Conservation (phyloP, 2,888 invertebrate species). For the Amphipoea oculea region DNA sequence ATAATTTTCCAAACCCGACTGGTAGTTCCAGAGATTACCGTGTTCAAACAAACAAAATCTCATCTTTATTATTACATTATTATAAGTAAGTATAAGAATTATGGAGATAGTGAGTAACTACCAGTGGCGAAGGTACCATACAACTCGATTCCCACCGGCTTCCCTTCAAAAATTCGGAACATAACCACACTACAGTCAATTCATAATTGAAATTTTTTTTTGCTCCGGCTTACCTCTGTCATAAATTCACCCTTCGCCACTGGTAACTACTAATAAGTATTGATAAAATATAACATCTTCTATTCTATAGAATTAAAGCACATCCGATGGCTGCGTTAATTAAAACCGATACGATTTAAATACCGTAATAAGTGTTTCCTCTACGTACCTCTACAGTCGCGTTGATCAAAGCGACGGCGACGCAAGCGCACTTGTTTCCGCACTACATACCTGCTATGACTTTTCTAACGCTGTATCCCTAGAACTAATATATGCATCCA, state of each 20-base stretch:
- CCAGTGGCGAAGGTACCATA: too few species aligned
- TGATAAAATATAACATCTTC: slow-evolving; percentile 7
- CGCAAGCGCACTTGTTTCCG: slow-evolving; percentile 44
- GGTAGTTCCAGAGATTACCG: background rate
- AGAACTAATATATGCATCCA: slow-evolving; percentile 6
- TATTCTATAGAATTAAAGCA: slow-evolving; percentile 31
- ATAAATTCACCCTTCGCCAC: too few species aligned
- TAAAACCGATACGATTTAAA: slow-evolving; percentile 51
- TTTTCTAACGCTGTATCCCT: slow-evolving; percentile 18
- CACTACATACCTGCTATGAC: slow-evolving; percentile 19
- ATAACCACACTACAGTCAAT: too few species aligned
- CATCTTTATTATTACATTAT: background rate
- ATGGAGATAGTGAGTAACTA: too few species aligned
- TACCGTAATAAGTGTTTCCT: slow-evolving; percentile 48
- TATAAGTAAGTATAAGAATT: background rate
- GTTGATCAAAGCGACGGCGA: slow-evolving; percentile 33
- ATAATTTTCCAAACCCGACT: too few species aligned
- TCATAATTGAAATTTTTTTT: too few species aligned
- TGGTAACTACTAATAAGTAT: background rate
- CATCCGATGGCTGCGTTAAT: slow-evolving; percentile 49
- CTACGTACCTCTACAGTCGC: slow-evolving; percentile 13
- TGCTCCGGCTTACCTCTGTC: too few species aligned
- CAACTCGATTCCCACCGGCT: too few species aligned
- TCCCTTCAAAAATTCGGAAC: too few species aligned
- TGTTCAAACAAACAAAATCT: background rate